Evolutionary conservation across 2,888 invertebrate species (phyloP).

Genomic region (Dasysyrphus albostriatus): DNA sequence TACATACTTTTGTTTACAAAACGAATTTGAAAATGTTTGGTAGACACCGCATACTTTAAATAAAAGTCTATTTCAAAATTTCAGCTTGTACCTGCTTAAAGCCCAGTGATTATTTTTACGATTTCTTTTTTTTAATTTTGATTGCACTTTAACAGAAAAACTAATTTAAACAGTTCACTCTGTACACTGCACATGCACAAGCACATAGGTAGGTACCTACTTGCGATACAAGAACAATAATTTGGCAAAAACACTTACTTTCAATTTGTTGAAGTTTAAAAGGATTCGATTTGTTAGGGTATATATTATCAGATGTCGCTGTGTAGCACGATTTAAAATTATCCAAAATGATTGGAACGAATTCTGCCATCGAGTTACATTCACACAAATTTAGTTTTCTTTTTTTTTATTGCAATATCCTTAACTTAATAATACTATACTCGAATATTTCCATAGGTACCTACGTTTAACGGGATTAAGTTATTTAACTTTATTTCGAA

Average conservation of each 20-base stretch:
- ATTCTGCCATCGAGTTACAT: constrained; percentile 56
- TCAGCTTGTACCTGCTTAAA: too few species aligned
- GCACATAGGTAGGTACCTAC: background rate
- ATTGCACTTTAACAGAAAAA: too few species aligned
- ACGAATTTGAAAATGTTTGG: background rate
- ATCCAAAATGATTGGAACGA: constrained; percentile 37
- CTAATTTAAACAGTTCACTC: too few species aligned
- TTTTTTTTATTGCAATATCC: background rate
- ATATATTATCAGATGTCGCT: constrained; percentile 37
- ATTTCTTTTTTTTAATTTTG: too few species aligned
- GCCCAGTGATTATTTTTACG: too few species aligned
- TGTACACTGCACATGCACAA: too few species aligned
- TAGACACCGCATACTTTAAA: background rate
- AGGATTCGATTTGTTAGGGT: constrained; percentile 34
- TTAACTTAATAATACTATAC: background rate
- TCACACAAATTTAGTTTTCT: background rate
- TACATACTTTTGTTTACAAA: background rate
- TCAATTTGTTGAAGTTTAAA: constrained; percentile 47
- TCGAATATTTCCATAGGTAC: background rate
- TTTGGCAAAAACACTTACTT: constrained; percentile 43
- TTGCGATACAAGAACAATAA: background rate
- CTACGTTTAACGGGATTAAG: background rate
- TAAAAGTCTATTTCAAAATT: too few species aligned
- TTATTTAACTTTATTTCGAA: constrained; percentile 7
- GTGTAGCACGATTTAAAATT: constrained; percentile 58